Conservation (phyloP, 2,113 vertebrate genomes). For the Colius striatus region DNA sequence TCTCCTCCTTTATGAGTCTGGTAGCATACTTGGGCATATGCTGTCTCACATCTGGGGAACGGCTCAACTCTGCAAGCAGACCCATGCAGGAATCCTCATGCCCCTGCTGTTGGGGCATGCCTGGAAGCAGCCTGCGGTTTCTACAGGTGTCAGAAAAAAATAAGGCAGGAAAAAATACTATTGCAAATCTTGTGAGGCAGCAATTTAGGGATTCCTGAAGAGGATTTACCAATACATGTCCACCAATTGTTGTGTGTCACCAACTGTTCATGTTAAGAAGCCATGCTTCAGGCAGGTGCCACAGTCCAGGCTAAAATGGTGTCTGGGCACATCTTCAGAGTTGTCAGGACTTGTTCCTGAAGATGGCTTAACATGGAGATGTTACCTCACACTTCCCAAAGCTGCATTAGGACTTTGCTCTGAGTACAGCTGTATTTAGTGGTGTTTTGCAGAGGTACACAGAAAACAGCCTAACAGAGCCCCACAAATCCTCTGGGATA, state of each 20-base stretch:
- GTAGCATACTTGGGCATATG: not conserved
- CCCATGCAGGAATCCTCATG: not conserved
- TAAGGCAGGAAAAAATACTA: not conserved
- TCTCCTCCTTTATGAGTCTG: not conserved
- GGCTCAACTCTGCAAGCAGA: not conserved
- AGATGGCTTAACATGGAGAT: not conserved
- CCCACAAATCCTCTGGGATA: not conserved
- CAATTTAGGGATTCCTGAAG: not conserved
- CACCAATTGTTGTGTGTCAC: accelerated
- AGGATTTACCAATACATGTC: not conserved
- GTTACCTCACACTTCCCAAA: not conserved
- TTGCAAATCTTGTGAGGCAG: not conserved
- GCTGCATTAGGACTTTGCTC: not conserved
- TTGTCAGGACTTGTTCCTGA: not conserved
- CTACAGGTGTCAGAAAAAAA: not conserved
- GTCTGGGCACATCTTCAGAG: not conserved
- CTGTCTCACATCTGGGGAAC: not conserved
- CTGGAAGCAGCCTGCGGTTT: not conserved
- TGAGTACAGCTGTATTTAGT: not conserved
- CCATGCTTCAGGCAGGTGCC: not conserved
- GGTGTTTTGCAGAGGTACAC: not conserved
- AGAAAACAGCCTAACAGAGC: not conserved
- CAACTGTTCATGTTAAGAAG: not conserved
- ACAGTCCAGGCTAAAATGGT: not conserved
- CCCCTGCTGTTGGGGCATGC: not conserved